phyloP scores from a whole-genome alignment of 2,888 invertebrate genomes.

The Pediacus dermestoides region DNA sequence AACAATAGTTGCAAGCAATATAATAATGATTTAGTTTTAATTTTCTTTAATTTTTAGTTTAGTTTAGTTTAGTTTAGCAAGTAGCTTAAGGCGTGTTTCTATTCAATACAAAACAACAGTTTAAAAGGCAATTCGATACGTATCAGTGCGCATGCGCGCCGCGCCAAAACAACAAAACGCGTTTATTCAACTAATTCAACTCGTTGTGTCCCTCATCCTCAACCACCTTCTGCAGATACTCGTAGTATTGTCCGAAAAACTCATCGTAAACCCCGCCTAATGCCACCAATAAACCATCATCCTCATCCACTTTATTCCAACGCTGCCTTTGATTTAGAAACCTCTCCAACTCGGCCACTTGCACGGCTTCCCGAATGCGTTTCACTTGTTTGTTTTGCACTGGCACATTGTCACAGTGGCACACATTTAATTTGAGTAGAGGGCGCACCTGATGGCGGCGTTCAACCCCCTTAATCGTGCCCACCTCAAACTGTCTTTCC shows the following conservation, averaged over 20 bases:
- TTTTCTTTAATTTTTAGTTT: slow-evolving; percentile 1
- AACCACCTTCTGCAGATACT: slow-evolving; percentile 43
- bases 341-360: slow-evolving; percentile 60
- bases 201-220: not conserved
- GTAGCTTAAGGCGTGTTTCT: slow-evolving; percentile 1
- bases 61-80: slow-evolving; percentile 3
- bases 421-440: slow-evolving; percentile 40
- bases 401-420: slow-evolving; percentile 31
- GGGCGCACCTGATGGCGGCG: slow-evolving; percentile 9
- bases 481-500: too few species aligned
- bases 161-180: too few species aligned
- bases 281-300: not conserved
- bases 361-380: slow-evolving; percentile 60
- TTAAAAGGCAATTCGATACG: slow-evolving; percentile 10
- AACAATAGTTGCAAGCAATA: slow-evolving; percentile 3
- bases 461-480: too few species aligned
- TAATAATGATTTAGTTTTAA: slow-evolving; percentile 3
- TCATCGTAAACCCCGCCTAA: slow-evolving; percentile 49
- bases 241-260: slow-evolving; percentile 54
- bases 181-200: not conserved
- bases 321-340: slow-evolving; percentile 54
- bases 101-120: not conserved
- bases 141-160: slow-evolving; percentile 1
- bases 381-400: slow-evolving; percentile 42
- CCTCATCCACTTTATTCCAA: slow-evolving; percentile 49